A percentile compares a stretch with the other conserved stretches of the same genome.
Conservation (phyloP, 2,888 invertebrate genomes). For the Entomobrya multifasciata region DNA sequence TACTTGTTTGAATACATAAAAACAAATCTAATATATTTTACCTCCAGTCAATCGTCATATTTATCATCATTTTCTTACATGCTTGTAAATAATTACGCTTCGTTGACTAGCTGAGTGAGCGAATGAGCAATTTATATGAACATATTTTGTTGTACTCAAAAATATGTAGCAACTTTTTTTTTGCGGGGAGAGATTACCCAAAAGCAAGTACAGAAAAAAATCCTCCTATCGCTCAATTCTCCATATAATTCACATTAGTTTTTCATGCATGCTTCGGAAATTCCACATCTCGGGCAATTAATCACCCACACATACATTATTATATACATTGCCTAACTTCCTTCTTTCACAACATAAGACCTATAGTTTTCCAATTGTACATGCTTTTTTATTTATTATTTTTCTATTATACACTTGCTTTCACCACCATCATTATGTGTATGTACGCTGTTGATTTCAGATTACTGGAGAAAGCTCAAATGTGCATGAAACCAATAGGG, state of each 20-base stretch:
- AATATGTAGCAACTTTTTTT: slow-evolving; percentile 23
- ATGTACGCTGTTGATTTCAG: neutral
- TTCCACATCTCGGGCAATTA: slow-evolving; percentile 65
- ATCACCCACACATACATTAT: slow-evolving; percentile 52
- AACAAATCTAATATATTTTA: slow-evolving; percentile 6
- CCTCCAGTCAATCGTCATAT: neutral
- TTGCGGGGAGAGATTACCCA: neutral
- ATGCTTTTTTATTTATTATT: slow-evolving; percentile 22
- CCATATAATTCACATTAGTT: slow-evolving; percentile 9
- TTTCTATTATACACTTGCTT: slow-evolving; percentile 39
- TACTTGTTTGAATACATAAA: neutral
- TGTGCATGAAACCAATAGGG: slow-evolving; percentile 59
- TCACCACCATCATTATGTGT: slow-evolving; percentile 3
- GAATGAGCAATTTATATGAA: slow-evolving; percentile 40
- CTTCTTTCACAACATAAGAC: neutral
- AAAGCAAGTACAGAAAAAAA: neutral
- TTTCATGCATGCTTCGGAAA: slow-evolving; percentile 57
- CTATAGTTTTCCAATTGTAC: slow-evolving; percentile 26
- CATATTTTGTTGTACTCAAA: too few species aligned
- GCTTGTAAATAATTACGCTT: slow-evolving; percentile 60
- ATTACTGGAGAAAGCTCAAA: slow-evolving; percentile 40
- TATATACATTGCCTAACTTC: slow-evolving; percentile 38
- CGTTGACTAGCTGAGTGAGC: slow-evolving; percentile 36
- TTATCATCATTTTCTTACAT: slow-evolving; percentile 57
- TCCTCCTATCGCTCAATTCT: neutral